Conservation (phyloP, 2,797 vertebrate species). For the Xenopus petersii region DNA sequence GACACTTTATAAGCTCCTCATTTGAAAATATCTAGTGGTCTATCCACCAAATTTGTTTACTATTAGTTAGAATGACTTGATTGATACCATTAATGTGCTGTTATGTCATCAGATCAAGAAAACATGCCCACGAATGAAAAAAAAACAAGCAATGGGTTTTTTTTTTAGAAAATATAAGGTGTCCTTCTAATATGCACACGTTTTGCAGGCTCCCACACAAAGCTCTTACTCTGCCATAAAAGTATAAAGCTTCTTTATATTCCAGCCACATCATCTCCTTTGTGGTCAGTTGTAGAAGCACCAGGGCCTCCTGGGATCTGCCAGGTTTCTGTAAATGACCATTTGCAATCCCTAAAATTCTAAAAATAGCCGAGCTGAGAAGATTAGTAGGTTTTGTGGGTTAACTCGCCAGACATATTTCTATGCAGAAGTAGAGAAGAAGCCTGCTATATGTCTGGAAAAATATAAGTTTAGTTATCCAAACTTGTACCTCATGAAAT, state of each 20-base stretch:
- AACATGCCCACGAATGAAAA: background rate
- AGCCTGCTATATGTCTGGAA: slow-evolving; percentile 48
- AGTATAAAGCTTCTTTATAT: slow-evolving; percentile 41
- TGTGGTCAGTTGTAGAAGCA: slow-evolving; percentile 42
- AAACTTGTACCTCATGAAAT: slow-evolving; percentile 42
- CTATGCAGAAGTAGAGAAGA: slow-evolving; percentile 28
- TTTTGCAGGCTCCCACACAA: slow-evolving; percentile 20
- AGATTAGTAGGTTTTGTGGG: slow-evolving; percentile 49
- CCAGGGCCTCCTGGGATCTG: slow-evolving; percentile 39
- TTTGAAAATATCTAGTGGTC: too few species aligned
- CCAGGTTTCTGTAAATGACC: slow-evolving; percentile 44
- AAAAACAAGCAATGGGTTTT: background rate
- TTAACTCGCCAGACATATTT: slow-evolving; percentile 38
- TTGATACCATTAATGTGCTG: too few species aligned
- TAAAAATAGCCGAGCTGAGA: slow-evolving; percentile 40
- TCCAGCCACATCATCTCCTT: slow-evolving; percentile 48
- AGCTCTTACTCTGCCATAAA: slow-evolving; percentile 17
- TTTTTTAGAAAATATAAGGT: slow-evolving; percentile 14
- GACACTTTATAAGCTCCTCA: too few species aligned
- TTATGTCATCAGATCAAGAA: slow-evolving; percentile 13
- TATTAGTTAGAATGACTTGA: too few species aligned
- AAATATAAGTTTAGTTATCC: slow-evolving; percentile 48
- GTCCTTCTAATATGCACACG: slow-evolving; percentile 10
- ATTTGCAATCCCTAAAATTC: slow-evolving; percentile 45
- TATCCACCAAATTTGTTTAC: too few species aligned